Evolutionary conservation across 2,113 vertebrate species (phyloP).

Genomic region (Rhinogobius similis): DNA sequence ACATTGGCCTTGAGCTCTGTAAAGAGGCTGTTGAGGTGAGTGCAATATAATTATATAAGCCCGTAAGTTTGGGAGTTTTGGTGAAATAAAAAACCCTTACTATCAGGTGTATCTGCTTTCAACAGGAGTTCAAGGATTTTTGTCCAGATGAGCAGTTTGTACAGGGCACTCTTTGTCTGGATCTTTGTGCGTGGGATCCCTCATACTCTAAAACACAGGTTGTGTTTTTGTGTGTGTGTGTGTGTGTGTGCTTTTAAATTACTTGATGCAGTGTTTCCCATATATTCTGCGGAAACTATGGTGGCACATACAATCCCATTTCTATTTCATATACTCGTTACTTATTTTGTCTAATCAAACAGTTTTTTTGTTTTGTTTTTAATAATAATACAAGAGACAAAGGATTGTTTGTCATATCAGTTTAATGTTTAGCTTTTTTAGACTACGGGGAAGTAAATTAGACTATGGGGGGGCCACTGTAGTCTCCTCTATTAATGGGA

Average conservation of each 20-base stretch:
- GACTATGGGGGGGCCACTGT: too few relatives aligned
- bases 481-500: too few relatives aligned
- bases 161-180: conserved; percentile 88
- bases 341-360: too few relatives aligned
- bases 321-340: too few relatives aligned
- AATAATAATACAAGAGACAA: too few relatives aligned
- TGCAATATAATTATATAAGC: not conserved
- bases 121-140: conserved; percentile 95
- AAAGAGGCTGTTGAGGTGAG: conserved; percentile 96
- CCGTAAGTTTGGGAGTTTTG: not conserved
- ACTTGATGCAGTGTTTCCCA: too few relatives aligned
- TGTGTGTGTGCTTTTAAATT: not conserved
- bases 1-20: conserved; percentile 98
- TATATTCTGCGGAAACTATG: too few relatives aligned
- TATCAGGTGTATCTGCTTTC: conserved; percentile 3
- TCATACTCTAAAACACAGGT: conserved; percentile 96
- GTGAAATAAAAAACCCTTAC: not conserved
- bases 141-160: conserved; percentile 93
- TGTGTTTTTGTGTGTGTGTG: conserved; percentile 28
- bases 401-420: too few relatives aligned
- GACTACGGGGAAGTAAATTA: too few relatives aligned
- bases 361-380: too few relatives aligned
- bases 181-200: conserved; percentile 95
- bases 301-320: too few relatives aligned
- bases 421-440: too few relatives aligned